These are phyloP conservation scores for Blomia tropicalis DNA, from an alignment of 2,888 invertebrate species.

Conservation along the genomic window DNA sequence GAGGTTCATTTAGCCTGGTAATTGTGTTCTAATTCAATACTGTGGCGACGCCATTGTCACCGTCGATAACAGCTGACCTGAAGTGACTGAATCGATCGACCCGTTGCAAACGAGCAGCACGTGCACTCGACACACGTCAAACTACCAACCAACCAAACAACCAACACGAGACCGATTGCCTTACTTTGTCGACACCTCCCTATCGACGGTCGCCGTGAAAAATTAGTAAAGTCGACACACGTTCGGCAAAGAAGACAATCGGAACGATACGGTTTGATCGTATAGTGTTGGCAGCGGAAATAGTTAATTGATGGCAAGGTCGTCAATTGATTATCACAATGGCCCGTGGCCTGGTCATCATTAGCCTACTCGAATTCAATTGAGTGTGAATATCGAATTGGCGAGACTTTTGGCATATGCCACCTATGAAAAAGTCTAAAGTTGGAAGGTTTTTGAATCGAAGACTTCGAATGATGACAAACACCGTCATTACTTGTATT, in stretches of 20 bases:
- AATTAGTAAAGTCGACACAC: neutral
- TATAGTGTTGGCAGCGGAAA: neutral
- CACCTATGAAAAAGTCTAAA: too few species aligned
- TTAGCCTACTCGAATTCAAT: too few species aligned
- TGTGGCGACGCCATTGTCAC: neutral
- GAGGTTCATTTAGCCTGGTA: neutral
- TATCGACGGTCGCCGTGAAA: too few species aligned
- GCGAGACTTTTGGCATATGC: too few species aligned
- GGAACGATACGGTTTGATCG: too few species aligned
- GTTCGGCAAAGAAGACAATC: too few species aligned
- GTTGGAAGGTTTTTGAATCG: too few species aligned
- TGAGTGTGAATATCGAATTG: too few species aligned
- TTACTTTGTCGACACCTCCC: neutral
- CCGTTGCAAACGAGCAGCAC: constrained; percentile 5
- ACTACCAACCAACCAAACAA: neutral
- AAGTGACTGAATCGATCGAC: neutral
- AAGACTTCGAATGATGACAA: too few species aligned
- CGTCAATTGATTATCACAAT: neutral
- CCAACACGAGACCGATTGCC: neutral
- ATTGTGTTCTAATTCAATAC: constrained; percentile 1
- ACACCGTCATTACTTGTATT: too few species aligned
- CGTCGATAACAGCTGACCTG: neutral
- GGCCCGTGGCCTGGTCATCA: neutral
- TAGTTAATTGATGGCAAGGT: neutral
- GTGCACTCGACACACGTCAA: neutral